Evolutionary conservation across 2,888 invertebrate genomes (phyloP), one percentile per base, ranked within the genome.

Genomic region (Dorcus parallelipipedus): DNA sequence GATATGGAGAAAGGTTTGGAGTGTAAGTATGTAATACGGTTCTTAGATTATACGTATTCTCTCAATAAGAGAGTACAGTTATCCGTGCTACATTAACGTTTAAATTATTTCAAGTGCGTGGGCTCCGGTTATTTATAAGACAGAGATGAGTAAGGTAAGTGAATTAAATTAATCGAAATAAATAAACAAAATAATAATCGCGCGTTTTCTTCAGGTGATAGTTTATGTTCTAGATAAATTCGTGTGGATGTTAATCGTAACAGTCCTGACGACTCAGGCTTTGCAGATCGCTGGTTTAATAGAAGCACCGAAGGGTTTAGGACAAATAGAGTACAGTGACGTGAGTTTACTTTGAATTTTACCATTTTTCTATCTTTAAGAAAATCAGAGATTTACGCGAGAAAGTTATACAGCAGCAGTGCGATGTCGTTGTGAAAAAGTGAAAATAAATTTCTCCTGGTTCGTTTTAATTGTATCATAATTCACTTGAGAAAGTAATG

Each of bases 261-360:
- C 74, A 3, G 75, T 74, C 3, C 61, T 78, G 17, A 75, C 76
- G 8, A 72, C 76, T 1, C 76, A 77, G 64, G 73, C 73, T 3
- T 66, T 78, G 20, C 77, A 78, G 64, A 73, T 76, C 38, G 76
- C 73, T 38, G 78, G 78, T n/a, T 64, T 77, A 47, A 67, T 78
- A n/a, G 73, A 73, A 17, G 62, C 72, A 14, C 76, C 77, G 3
- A 76, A 71, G 26, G 49, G 59, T 60, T 64, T 73, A 41, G 70
- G 69, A 41, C 72, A 74, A 58, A 71, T 76, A 51, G 64, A 68
- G 10, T 75, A 73, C 58, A 59, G 66, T 49, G 63, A 75, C 66
- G 74, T 76, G 66, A 68, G 58, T 56, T 26, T n/a, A 17, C 7
- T 38, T 17, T 17, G 26, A 38, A 4, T 48, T 17, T 10, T 20